Evolutionary conservation across 64 coral and sea anemone genomes (phyloP), one percentile per base, ranked within the genome.

Genomic region (Pocillopora verrucosa): DNA sequence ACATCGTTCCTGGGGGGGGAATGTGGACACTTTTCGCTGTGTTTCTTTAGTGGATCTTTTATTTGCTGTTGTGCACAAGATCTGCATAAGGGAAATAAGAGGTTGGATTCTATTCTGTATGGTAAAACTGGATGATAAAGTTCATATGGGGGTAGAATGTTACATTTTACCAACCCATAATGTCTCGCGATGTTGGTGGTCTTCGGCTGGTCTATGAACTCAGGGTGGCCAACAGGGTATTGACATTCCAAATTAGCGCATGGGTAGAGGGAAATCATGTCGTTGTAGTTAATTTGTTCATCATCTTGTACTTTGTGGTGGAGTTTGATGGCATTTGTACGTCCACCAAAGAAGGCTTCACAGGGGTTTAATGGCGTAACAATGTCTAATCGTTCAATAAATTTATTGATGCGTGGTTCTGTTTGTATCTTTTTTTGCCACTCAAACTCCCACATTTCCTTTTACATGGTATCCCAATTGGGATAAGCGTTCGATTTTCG

Each of bases 321-420:
- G 1, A 89, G 34, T 7, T 72, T 30, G 3, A 91, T 13, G n/a
- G 77, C 79, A 16, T 84, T 91, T 1, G 79, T 90, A 0, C 89
- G 65, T 1, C 89, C 89, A 0, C 89, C 89, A 67, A 90, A 90
- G 51, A 90, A 90, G 4, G 89, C 89, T 10, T 89, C 87, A 5
- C 87, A 35, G 30, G 78, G 89, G 2, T 82, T 1, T 0, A 75
- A 56, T 3, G n/a, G 30, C 30, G 30, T 30, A 30, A 30, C 30
- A 30, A 30, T 30, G 30, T 30, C 30, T 30, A 30, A 56, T n/a
- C 15, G 11, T 51, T 60, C 22, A 1, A 19, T 17, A 5, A 1
- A 17, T 3, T 5, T 11, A 10, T 16, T 3, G 13, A 5, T 7
- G 7, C 75, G 7, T 14, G n/a, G 13, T 77, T 13, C 13, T 15